Evolutionary conservation across 2,113 vertebrate genomes (phyloP), one percentile per base, ranked within the genome.

Genomic region (Muntiacus muntjak): DNA sequence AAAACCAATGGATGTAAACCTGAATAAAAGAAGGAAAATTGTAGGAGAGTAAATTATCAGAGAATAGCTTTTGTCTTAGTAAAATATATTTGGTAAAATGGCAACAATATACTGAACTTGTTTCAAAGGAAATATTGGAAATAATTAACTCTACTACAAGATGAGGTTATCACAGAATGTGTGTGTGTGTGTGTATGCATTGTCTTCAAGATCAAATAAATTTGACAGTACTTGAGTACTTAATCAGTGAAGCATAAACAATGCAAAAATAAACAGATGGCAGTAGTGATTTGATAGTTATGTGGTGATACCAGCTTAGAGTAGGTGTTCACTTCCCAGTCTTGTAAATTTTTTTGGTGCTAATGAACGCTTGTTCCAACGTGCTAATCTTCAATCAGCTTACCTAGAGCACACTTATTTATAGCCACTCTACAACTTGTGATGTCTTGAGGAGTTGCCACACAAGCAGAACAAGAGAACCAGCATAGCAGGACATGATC

Each of bases 201-300:
- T 89, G 55, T 95, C 50, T 88, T 96, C 54, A 91, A 91, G 86
- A 96, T 93, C 67, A 93, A 93, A 87, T 96, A 71, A 55, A 54
- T 90, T 81, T 89, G 26, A 88, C 25, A 87, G 60, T 89, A 88
- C 97, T 52, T 88, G 40, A 87, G 33, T 64, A 76, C 25, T 76
- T 94, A 96, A 93, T 95, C 21, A 94, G 54, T 83, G 55, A 43
- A 91, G 60, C 40, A 96, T 89, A 96, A 94, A 54, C 45, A 97
- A 57, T 67, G 62, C 19, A 94, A 89, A 95, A 85, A 79, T 86
- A 89, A 85, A 85, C 64, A 94, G 36, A 87, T 86, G 82, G 45
- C 54, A 92, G 17, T 87, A 91, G 33, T 87, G 64, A 89, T 92
- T 88, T 92, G 82, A 78, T 95, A 87, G 62, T 92, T 92, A 45